A percentile compares a stretch with the other conserved stretches of the same genome.
These are phyloP conservation scores for Artibeus jamaicensis DNA, from an alignment of 2,797 vertebrate species.

Conservation along the genomic window DNA sequence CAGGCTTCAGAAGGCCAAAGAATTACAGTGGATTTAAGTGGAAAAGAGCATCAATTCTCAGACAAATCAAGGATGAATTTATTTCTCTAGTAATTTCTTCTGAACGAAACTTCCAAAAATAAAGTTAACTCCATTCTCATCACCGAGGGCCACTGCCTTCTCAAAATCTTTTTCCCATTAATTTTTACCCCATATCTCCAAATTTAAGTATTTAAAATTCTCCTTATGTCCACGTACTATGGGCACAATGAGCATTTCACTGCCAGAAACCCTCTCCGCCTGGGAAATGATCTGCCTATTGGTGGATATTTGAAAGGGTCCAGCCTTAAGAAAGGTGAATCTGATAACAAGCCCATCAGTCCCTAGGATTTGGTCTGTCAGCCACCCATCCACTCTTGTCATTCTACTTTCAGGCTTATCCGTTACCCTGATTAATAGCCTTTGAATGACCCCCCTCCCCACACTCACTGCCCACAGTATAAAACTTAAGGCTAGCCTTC, in stretches of 20 bases:
- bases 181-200: neutral
- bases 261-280: neutral
- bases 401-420: neutral
- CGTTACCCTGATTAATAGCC: neutral
- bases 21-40: neutral
- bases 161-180: neutral
- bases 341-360: neutral
- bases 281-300: neutral
- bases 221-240: neutral
- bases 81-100: neutral
- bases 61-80: neutral
- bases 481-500: neutral
- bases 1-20: neutral
- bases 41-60: neutral
- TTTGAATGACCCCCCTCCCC: neutral
- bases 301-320: neutral
- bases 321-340: neutral
- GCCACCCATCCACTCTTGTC: neutral
- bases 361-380: neutral
- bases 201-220: neutral
- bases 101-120: neutral
- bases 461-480: neutral
- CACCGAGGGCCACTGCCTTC: neutral
- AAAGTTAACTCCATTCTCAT: neutral
- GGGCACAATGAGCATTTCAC: neutral